Evolutionary conservation across 1,140 invertebrate genomes (phyloP).

Genomic region (Pantala flavescens): DNA sequence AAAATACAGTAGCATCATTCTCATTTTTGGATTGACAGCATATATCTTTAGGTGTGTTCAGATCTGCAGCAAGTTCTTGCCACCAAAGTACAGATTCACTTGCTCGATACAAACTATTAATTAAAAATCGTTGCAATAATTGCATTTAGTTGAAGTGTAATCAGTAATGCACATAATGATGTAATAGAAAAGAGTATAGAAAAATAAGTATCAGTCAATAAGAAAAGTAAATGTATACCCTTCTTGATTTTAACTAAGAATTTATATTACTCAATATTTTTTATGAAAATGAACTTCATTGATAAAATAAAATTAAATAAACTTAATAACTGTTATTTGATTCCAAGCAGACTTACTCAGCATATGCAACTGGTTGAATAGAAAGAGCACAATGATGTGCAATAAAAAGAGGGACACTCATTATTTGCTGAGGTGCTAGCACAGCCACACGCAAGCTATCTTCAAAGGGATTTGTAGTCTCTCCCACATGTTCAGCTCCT

Average conservation of each 20-base stretch:
- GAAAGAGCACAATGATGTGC: constrained; percentile 70
- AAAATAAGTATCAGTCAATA: too few species aligned
- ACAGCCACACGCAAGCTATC: constrained; percentile 60
- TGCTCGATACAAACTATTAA: constrained; percentile 51
- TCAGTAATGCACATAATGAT: too few species aligned
- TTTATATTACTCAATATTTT: too few species aligned
- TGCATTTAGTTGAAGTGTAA: neutral
- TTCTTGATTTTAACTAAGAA: too few species aligned
- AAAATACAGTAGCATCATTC: constrained; percentile 46
- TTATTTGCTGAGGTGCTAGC: constrained; percentile 59
- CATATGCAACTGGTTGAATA: constrained; percentile 54
- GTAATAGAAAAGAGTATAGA: too few species aligned
- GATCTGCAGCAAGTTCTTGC: constrained; percentile 59
- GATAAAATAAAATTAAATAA: too few species aligned
- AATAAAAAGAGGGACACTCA: constrained; percentile 63
- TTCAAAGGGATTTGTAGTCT: constrained; percentile 63
- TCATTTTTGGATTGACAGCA: constrained; percentile 49
- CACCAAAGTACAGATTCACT: constrained; percentile 65
- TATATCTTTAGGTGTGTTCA: constrained; percentile 47
- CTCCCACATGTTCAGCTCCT: constrained; percentile 44
- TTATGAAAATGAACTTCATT: too few species aligned
- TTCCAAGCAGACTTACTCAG: constrained; percentile 43
- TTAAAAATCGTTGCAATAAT: constrained; percentile 13
- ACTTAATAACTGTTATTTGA: too few species aligned
- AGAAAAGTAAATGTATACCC: too few species aligned